Base-by-base conservation (phyloP, 2,797 vertebrate species). In the Mycteria americana region DNA sequence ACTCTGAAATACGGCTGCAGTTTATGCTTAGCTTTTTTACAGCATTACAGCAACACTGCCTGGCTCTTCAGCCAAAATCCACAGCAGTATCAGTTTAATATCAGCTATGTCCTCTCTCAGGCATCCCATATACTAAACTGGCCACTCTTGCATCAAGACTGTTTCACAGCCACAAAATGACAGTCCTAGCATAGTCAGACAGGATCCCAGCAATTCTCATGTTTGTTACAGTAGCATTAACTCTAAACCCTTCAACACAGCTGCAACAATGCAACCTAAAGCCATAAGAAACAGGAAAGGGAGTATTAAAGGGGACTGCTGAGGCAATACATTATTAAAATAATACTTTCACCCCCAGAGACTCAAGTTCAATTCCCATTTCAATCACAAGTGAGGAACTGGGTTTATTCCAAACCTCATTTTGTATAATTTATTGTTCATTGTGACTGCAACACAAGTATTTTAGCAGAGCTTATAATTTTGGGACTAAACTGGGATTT, bases 241-340 rank as follows among this genome's bases (percentile, higher is more conserved):
- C 84, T 85, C 84, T 83, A 91, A 53, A 35, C 19, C 70, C 72
- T 72, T 89, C 75, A 57, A 31, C 43, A 50, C 4, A 9, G 69
- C 86, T 78, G 62, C 65, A 89, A 59, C 65, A 89, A 68, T 1
- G 10, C 73, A 88, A 75, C 46, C 62, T 37, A 69, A 30, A 91
- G 53, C 78, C 51, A 3, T 54, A 84, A 85, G 59, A 91, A 93
- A 87, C 72, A 94, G 90, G 72, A 91, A 92, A 68, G 37, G 30
- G 65, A 94, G 39, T 35, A 78, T 81, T 85, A 91, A 93, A 89
- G 28, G 69, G 78, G 35, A 77, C 54, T 80, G 57, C 8, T 83
- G 88, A 96, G 54, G 89, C 53, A 92, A 91, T 72, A 80, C 46
- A 70, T 92, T 92, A 95, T 93, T 88, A 92, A 96, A 94, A 91